Evolutionary conservation across 2,797 vertebrate species (phyloP).

Genomic region (Erethizon dorsatum): DNA sequence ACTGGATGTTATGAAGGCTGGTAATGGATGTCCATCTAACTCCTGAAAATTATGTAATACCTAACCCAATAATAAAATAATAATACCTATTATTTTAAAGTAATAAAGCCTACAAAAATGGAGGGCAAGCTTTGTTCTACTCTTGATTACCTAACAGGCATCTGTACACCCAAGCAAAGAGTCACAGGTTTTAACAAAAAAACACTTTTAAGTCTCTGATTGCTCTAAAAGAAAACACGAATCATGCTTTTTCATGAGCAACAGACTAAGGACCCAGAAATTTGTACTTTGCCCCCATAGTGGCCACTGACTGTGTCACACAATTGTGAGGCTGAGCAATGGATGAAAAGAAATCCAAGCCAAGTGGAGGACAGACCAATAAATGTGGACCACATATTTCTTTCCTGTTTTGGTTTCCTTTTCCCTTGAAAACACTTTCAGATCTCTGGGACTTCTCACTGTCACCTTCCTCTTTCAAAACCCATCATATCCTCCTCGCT

Average conservation of each 20-base stretch:
- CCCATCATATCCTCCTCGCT: background rate
- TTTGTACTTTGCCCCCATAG: background rate
- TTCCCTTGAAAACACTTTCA: conserved; percentile 54
- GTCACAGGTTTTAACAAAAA: background rate
- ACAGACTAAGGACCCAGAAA: background rate
- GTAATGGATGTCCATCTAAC: background rate
- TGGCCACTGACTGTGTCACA: background rate
- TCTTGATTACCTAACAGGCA: background rate
- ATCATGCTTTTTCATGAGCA: background rate
- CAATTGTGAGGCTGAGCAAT: background rate
- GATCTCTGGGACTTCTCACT: background rate
- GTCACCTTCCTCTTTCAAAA: conserved; percentile 70
- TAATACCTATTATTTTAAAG: too few relatives aligned
- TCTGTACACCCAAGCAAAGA: background rate
- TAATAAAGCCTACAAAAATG: background rate
- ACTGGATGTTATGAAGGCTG: background rate
- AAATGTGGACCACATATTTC: background rate
- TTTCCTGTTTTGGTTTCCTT: conserved; percentile 77
- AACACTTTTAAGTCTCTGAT: background rate
- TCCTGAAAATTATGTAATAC: background rate
- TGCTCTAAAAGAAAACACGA: background rate
- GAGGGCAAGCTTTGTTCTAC: background rate
- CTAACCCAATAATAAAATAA: background rate
- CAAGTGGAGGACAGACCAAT: background rate
- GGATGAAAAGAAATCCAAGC: background rate